Conservation (phyloP, 2,113 vertebrate species). For the Lasiurus borealis region DNA sequence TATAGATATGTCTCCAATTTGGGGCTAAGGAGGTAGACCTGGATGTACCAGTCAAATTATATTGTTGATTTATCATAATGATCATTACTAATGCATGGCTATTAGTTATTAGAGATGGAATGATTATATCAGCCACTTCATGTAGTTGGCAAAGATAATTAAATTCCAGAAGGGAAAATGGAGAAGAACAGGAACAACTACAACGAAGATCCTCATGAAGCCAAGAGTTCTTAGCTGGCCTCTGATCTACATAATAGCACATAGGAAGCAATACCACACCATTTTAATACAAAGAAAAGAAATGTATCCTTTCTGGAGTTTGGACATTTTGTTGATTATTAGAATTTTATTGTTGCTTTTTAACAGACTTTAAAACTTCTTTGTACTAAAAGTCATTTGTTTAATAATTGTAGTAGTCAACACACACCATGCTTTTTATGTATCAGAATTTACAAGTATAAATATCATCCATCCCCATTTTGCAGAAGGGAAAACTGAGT, state of each 20-base stretch:
- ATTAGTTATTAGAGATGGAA: not conserved
- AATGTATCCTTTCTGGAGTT: not conserved
- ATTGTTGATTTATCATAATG: not conserved
- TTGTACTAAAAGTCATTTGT: not conserved
- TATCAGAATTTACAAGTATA: fast-evolving
- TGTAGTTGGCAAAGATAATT: not conserved
- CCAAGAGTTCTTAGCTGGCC: not conserved
- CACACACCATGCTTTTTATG: not conserved
- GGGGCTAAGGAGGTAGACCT: not conserved
- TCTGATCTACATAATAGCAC: not conserved
- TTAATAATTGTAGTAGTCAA: not conserved
- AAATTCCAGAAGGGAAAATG: not conserved
- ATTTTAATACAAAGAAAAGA: not conserved
- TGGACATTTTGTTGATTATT: not conserved
- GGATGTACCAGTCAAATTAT: not conserved
- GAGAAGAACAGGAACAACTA: not conserved
- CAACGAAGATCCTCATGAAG: not conserved
- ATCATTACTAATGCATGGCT: not conserved
- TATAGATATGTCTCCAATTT: not conserved
- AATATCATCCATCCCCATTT: not conserved
- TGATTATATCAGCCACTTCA: not conserved
- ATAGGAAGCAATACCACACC: not conserved
- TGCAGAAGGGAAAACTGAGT: not conserved
- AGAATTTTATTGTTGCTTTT: not conserved
- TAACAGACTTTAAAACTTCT: not conserved